phyloP scores from a whole-genome alignment of 2,797 vertebrate species.

The Capromys pilorides region DNA sequence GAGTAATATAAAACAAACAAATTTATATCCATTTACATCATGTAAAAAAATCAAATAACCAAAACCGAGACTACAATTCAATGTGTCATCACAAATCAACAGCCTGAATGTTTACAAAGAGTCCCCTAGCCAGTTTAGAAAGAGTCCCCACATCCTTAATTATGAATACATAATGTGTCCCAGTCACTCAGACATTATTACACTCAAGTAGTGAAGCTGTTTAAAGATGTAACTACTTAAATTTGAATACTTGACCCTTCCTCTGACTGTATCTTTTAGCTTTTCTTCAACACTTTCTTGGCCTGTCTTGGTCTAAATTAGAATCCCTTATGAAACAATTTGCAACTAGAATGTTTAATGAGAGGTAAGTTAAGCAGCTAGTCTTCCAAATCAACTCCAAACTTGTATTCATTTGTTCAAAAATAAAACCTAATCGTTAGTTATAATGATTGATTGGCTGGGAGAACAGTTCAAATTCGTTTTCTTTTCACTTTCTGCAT shows the following conservation, averaged over 20 bases:
- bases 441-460: background rate
- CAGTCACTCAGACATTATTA: background rate
- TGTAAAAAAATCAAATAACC: conserved; percentile 3
- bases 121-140: too few species aligned
- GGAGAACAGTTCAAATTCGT: background rate
- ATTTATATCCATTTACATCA: background rate
- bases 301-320: background rate
- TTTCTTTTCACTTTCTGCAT: background rate
- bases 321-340: background rate
- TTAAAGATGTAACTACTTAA: background rate
- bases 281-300: background rate
- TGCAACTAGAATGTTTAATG: background rate
- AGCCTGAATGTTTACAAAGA: background rate
- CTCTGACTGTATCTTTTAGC: background rate
- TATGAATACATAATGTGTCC: background rate
- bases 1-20: conserved; percentile 29
- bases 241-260: background rate
- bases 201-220: background rate
- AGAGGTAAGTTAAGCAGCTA: background rate
- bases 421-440: conserved; percentile 5
- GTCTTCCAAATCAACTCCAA: background rate
- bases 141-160: background rate
- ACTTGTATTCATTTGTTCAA: conserved; percentile 21
- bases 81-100: background rate
- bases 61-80: background rate